Conservation (phyloP, 2,113 vertebrate genomes). For the Nothoprocta perdicaria region DNA sequence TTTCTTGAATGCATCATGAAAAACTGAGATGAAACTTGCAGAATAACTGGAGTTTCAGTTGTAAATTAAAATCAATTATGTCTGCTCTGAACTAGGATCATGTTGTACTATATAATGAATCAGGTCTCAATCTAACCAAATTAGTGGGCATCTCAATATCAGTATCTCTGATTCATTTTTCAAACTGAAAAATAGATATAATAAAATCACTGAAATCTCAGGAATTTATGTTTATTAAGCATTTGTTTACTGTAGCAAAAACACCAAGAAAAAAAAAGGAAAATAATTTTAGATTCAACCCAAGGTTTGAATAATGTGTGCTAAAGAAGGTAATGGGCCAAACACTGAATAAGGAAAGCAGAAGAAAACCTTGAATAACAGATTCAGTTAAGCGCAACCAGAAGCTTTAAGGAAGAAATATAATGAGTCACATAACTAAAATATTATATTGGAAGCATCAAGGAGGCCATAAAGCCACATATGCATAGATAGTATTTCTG, state of each 20-base stretch:
- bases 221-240: not conserved
- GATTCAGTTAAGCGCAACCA: not conserved
- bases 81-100: not conserved
- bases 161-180: not conserved
- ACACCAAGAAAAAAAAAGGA: not conserved
- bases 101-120: not conserved
- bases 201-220: not conserved
- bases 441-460: not conserved
- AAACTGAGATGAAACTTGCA: not conserved
- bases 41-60: not conserved
- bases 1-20: not conserved
- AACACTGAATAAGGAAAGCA: not conserved
- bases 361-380: not conserved
- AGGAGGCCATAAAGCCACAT: slow-evolving; percentile 13
- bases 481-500: slow-evolving; percentile 21
- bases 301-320: not conserved
- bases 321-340: not conserved
- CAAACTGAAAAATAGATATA: not conserved
- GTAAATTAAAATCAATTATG: not conserved
- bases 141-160: not conserved
- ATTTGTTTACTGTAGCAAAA: not conserved
- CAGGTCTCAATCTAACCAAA: not conserved
- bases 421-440: slow-evolving; percentile 12
- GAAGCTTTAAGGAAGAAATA: not conserved
- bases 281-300: slow-evolving; percentile 3